Base-by-base conservation (phyloP, 1,140 invertebrate genomes). In the Drosophila bifasciata region DNA sequence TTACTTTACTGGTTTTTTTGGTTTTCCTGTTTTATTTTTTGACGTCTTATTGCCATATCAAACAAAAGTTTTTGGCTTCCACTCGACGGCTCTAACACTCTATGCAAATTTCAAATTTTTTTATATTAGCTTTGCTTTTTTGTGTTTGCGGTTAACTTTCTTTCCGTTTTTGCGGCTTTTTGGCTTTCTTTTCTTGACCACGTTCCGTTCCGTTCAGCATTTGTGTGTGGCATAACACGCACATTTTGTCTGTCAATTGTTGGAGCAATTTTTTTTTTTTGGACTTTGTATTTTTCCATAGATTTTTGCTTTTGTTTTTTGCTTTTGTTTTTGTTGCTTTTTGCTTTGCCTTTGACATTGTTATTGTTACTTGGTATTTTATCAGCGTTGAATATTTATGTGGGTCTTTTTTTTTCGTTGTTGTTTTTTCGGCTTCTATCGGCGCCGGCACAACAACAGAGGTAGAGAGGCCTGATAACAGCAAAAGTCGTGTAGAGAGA, bases 141-240 rank as follows among this genome's bases (percentile, higher is more conserved):
- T 64, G 39, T 46, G n/a, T n/a, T n/a, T n/a, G 58, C 19, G 41
- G 55, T 41, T 50, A 50, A 78, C 85, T 85, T 86, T 86, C 85
- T 85, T 86, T 78, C 62, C 62, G 71, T 67, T 16, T 45, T 32
- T 32, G 41, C 28, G 13, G 36, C 25, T n/a, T n/a, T n/a, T 53
- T 44, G 63, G 81, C 83, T 86, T 86, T 86, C 81, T 88, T 78
- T 88, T 81, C 57, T 39, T 64, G 41, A 72, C 72, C 70, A 74
- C 59, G 70, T 74, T 74, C 60, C 59, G 66, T 68, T 68, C n/a
- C 52, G 15, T 44, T 44, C n/a, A n/a, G n/a, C 2, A 11, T 19
- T 23, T 15, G 39, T n/a, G 43, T 11, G 32, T 36, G 32, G 70
- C 60, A 74, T 66, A 74, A 57, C 44, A 49, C 66, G 66, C 66